These are phyloP conservation scores for Colletes latitarsis DNA, from an alignment of 1,140 invertebrate genomes.

Conservation along the genomic window DNA sequence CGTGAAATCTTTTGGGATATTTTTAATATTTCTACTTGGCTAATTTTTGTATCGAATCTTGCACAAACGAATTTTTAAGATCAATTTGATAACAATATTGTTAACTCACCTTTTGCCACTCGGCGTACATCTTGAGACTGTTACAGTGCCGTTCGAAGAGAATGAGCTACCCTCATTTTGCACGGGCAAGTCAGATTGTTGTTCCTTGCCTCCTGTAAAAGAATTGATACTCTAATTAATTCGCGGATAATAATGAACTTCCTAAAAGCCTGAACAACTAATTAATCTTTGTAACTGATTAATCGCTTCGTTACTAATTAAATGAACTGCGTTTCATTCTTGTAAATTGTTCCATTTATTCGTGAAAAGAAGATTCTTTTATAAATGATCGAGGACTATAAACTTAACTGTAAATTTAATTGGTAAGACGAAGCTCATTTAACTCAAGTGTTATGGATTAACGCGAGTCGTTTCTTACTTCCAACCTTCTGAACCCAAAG, in stretches of 20 bases:
- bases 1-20: no score
- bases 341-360: neutral
- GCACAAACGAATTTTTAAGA: no score
- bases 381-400: no score
- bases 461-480: neutral
- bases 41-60: no score
- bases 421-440: neutral
- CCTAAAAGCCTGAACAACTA: neutral
- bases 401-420: neutral
- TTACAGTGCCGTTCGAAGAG: conserved; percentile 61
- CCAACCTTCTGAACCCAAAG: neutral
- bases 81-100: neutral
- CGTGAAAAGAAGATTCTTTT: no score
- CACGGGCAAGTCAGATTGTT: conserved; percentile 31
- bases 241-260: neutral
- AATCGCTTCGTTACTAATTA: neutral
- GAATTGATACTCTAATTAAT: neutral
- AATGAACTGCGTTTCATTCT: neutral
- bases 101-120: conserved; percentile 78
- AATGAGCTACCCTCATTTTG: conserved; percentile 72
- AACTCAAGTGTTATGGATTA: neutral
- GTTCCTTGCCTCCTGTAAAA: conserved; percentile 47
- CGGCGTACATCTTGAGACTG: conserved; percentile 73
- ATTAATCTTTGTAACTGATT: neutral
- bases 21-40: no score